These are phyloP conservation scores for Callionymus lyra DNA, from an alignment of 2,113 vertebrate species.

Conservation along the genomic window DNA sequence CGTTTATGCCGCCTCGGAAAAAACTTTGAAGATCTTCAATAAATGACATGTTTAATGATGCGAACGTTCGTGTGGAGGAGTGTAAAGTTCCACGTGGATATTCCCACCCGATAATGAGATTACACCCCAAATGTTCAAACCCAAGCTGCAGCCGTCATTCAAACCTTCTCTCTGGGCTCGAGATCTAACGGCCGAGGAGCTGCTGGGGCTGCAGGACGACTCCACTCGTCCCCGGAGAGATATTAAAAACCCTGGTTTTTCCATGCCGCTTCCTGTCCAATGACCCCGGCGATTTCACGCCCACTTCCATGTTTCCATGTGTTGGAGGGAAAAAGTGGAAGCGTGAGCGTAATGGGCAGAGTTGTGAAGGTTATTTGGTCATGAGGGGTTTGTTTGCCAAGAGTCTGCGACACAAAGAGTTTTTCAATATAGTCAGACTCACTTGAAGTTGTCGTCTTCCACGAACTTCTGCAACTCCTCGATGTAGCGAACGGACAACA, in stretches of 20 bases:
- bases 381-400: neutral
- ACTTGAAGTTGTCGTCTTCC: slow-evolving; percentile 96
- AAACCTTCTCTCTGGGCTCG: neutral
- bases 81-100: no score
- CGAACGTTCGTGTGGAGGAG: no score
- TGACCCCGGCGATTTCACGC: slow-evolving; percentile 2
- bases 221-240: slow-evolving; percentile 5
- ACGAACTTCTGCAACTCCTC: slow-evolving; percentile 96
- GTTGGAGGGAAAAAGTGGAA: neutral
- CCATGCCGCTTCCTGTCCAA: slow-evolving; percentile 10
- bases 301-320: neutral
- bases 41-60: no score
- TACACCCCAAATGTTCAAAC: no score
- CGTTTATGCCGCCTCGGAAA: no score
- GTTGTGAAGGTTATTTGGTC: neutral
- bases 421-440: no score
- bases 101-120: neutral
- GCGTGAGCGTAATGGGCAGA: neutral
- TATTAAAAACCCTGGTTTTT: slow-evolving; percentile 11
- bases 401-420: neutral
- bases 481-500: slow-evolving; percentile 89
- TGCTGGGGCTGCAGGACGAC: slow-evolving; percentile 9
- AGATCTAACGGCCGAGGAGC: slow-evolving; percentile 1
- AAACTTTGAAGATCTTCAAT: no score
- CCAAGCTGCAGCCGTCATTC: neutral